Evolutionary conservation across 2,113 vertebrate species (phyloP), one percentile per base, ranked within the genome.

Genomic region (Rousettus leschenaultii): DNA sequence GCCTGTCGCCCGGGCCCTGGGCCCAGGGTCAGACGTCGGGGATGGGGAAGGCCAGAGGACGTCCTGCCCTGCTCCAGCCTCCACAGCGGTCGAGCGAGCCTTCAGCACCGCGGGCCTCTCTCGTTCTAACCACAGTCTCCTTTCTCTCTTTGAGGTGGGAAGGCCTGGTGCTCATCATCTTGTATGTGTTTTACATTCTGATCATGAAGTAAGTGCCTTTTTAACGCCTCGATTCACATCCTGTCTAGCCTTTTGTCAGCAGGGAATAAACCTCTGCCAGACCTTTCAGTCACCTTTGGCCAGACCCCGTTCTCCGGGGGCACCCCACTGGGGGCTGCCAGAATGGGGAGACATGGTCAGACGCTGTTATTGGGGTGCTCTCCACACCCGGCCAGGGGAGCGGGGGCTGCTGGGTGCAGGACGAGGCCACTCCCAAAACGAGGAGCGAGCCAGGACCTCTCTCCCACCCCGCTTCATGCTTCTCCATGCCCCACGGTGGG

Each of bases 171-270:
- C 99, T 99, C 97, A 99, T 99, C 91, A 0, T 99, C 97, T 98
- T 99, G 99, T 99, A 99, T 78, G 98, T 97, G 30, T 99, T 99
- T 96, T 99, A 99, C 97, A 99, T 99, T 97, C 98, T 99, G 71
- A 99, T 99, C 91, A 99, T 99, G 99, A 99, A 99, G 99, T 99
- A 98, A 99, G 99, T 99, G 48, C 13, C 53, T 30, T 51, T 45
- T 45, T 70, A 75, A 55, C 2, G 55, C 24, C 94, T 24, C 0
- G 5, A 7, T 26, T 45, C 14, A 0, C 16, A 1, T 9, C 43
- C 43, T 9, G 14, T 16, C 1, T 11, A 0, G 11, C 53, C 43
- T 79, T 61, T 13, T 10, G 0, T n/a, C 19, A 53, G 40, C n/a
- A n/a, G 45, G 30, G 18, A 15, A 26, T 26, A 51, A 30, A 35